Conservation (phyloP, 35 echinoderm and acorn worm genomes). For the Anneissia japonica region DNA sequence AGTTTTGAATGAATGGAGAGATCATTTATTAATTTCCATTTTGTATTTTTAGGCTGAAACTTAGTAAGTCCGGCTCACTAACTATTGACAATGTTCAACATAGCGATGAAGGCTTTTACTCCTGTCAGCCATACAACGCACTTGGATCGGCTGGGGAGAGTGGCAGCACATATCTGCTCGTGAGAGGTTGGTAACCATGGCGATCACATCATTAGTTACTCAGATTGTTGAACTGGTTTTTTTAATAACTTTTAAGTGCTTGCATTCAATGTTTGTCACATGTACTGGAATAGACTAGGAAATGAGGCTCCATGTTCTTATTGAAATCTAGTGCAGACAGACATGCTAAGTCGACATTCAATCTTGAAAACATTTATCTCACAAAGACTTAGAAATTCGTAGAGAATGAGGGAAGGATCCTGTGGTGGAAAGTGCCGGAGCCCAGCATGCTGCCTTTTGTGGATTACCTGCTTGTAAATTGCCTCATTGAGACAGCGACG, state of each 20-base stretch:
- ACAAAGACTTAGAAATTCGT: neutral
- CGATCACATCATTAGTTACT: neutral
- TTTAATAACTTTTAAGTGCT: neutral
- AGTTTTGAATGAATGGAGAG: no score
- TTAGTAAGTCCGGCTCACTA: constrained; percentile 12
- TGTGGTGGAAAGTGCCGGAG: no score
- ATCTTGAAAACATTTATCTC: neutral
- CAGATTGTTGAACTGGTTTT: neutral
- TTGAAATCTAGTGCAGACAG: neutral
- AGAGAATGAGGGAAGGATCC: no score
- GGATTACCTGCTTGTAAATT: no score
- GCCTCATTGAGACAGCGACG: no score
- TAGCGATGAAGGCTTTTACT: constrained; percentile 53
- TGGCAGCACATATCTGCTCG: neutral
- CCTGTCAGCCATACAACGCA: constrained; percentile 80
- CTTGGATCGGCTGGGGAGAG: constrained; percentile 58
- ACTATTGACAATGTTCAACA: constrained; percentile 19
- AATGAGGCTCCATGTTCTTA: neutral
- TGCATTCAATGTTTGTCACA: neutral
- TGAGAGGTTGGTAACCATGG: neutral
- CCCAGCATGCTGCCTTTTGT: no score
- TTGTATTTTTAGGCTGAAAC: neutral
- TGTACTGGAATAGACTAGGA: neutral
- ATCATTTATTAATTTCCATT: no score
- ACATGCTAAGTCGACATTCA: neutral